Base-by-base conservation (phyloP, 2,888 invertebrate species). In the Erpobdella octoculata region DNA sequence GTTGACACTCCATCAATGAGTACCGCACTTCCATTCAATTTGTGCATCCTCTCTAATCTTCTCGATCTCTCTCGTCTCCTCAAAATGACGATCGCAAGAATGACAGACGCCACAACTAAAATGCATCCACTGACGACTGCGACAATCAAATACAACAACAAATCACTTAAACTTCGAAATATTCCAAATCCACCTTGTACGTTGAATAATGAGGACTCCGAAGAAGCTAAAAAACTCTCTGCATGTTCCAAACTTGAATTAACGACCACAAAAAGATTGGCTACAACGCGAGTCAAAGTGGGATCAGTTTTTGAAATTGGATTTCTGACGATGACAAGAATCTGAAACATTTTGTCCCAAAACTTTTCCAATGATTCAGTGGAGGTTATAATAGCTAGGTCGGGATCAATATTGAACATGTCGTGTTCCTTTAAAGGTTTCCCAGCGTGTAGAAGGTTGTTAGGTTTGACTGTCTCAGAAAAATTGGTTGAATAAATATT, bases 91-190 rank as follows among this genome's bases (percentile, higher is more conserved):
- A 62, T 35, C 28, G 62, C 62, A 5, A 62, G n/a, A 28, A 62
- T 35, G 4, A 62, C 62, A n/a, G 33, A 62, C 31, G 31, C n/a
- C 12, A 62, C 62, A 2, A 33, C 62, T n/a, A 62, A 12, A n/a
- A 62, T 35, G 62, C 62, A 62, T 2, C 62, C 62, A 5, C 62
- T 35, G 25, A 62, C 62, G 31, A 62, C 62, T 2, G 62, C 62
- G n/a, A 62, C 31, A 28, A 62, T 62, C n/a, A 62, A 31, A 62
- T 62, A 62, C 12, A 62, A 35, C n/a, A 62, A 31, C n/a, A 62
- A 33, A 33, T 35, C 62, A 35, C 62, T 35, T 9, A 62, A 15
- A 53, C 28, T 53, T 53, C 53, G 6, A 53, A 53, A 53, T 8
- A 53, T 12, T 28, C 53, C 53, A 3, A 15, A 21, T 25, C 53